Evolutionary conservation across 2,888 invertebrate genomes (phyloP).

Genomic region (Chrysolina oricalcia): DNA sequence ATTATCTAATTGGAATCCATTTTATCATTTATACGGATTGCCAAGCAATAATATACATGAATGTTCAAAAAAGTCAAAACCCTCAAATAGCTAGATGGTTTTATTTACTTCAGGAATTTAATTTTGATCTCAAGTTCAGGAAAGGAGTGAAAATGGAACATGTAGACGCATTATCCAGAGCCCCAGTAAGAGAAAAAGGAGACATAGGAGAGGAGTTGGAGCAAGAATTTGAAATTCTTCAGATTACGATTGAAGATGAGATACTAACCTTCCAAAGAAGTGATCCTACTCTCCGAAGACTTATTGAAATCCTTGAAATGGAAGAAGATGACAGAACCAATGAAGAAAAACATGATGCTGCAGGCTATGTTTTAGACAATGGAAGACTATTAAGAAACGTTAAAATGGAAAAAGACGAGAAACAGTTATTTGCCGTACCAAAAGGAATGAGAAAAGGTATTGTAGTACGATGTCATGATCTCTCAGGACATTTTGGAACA

Average conservation of each 20-base stretch:
- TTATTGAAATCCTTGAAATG: not conserved
- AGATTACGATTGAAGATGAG: not conserved
- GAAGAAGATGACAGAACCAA: not conserved
- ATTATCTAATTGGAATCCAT: too few relatives aligned
- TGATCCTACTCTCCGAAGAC: not conserved
- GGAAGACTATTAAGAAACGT: too few relatives aligned
- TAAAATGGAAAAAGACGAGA: too few relatives aligned
- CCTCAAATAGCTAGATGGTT: slow-evolving; percentile 55
- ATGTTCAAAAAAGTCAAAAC: slow-evolving; percentile 52
- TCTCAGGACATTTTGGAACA: not conserved
- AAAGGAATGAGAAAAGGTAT: too few relatives aligned
- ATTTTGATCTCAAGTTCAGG: slow-evolving; percentile 50
- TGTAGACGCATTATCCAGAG: slow-evolving; percentile 54
- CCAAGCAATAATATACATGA: too few relatives aligned
- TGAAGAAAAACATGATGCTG: not conserved
- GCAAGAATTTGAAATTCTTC: too few relatives aligned
- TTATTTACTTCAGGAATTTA: slow-evolving; percentile 48
- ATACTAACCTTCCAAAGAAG: slow-evolving; percentile 14
- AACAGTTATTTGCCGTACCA: too few relatives aligned
- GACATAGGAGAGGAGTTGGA: not conserved
- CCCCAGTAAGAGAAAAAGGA: slow-evolving; percentile 13
- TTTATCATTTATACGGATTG: slow-evolving; percentile 53
- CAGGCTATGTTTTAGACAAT: too few relatives aligned
- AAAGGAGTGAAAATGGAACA: slow-evolving; percentile 52
- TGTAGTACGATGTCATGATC: too few relatives aligned